Base-by-base conservation (phyloP, 2,888 invertebrate species). In the Mythimna vitellina region DNA sequence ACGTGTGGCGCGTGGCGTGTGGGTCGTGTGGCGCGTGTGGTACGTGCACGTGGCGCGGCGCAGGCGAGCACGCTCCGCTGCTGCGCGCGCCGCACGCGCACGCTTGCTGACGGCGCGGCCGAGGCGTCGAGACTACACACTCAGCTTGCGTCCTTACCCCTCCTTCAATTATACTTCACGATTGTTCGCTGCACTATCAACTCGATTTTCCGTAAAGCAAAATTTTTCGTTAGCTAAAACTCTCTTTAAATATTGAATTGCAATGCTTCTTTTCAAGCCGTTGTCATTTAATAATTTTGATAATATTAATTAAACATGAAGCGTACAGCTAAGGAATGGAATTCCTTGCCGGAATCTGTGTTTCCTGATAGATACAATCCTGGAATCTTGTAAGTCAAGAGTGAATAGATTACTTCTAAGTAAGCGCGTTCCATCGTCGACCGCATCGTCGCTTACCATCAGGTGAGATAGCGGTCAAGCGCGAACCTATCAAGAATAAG, bases 61-160 rank as follows among this genome's bases (percentile, higher is more conserved):
- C 49, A 51, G 49, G 49, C 49, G 49, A 51, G 49, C 49, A 51
- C 88, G 94, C 94, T 87, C 95, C 95, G 88, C 88, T 95, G 92
- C 95, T 95, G 83, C 92, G 92, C 78, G 90, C 91, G 88, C 54
- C 90, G 83, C 90, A 89, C 83, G 87, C 90, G 73, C 91, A 88
- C 88, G 84, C 86, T 89, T 93, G 93, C 91, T 92, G 93, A 92
- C 89, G 86, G 80, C 82, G 74, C 25, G 60, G 35, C 58, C 29
- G 74, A 35, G 53, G 35, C 63, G 29, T 7, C 75, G 62, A 71
- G 53, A 65, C 70, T 38, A 71, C 56, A 46, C n/a, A 65, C 20
- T 46, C 73, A 49, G 75, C 70, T 73, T 78, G 56, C 53, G 63
- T 73, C 77, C 80, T 46, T 49, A 32, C 58, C 78, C 77, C 65